phyloP scores from a whole-genome alignment of 2,888 invertebrate genomes.

The Hirtodrosophila duncani region DNA sequence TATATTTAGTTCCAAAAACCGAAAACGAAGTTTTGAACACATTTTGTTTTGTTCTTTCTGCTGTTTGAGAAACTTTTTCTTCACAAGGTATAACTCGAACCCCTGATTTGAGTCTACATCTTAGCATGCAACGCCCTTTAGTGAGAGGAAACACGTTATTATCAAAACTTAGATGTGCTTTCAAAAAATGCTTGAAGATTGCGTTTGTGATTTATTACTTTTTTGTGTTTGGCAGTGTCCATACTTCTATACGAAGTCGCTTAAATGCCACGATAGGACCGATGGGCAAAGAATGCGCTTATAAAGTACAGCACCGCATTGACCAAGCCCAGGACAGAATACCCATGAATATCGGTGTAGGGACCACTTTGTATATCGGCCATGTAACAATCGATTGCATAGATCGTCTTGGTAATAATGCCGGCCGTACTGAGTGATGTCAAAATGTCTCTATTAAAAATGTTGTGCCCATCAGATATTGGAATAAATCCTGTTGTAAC shows the following conservation, averaged over 20 bases:
- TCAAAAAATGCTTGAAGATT: conserved; percentile 36
- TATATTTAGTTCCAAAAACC: too few relatives aligned
- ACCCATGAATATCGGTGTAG: background rate
- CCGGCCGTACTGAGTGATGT: conserved; percentile 89
- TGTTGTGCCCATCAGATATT: conserved; percentile 85
- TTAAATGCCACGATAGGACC: conserved; percentile 87
- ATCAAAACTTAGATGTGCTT: conserved; percentile 4
- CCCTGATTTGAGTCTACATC: too few relatives aligned
- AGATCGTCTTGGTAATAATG: conserved; percentile 86
- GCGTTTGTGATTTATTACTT: conserved; percentile 20
- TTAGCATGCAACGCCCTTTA: too few relatives aligned
- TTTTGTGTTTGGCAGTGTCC: background rate
- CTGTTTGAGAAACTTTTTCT: too few relatives aligned
- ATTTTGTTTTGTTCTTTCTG: too few relatives aligned
- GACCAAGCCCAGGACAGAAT: conserved; percentile 84
- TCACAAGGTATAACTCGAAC: too few relatives aligned
- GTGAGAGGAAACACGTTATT: too few relatives aligned
- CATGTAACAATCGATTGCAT: conserved; percentile 74
- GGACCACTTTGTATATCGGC: too few relatives aligned
- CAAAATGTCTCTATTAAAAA: conserved; percentile 89
- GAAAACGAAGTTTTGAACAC: too few relatives aligned
- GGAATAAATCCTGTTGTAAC: conserved; percentile 82
- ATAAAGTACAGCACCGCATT: conserved; percentile 85
- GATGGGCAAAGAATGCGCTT: conserved; percentile 87
- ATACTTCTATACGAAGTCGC: too few relatives aligned